These are phyloP conservation scores for Pollachius pollachius DNA, from an alignment of 2,113 vertebrate species.

Conservation along the genomic window DNA sequence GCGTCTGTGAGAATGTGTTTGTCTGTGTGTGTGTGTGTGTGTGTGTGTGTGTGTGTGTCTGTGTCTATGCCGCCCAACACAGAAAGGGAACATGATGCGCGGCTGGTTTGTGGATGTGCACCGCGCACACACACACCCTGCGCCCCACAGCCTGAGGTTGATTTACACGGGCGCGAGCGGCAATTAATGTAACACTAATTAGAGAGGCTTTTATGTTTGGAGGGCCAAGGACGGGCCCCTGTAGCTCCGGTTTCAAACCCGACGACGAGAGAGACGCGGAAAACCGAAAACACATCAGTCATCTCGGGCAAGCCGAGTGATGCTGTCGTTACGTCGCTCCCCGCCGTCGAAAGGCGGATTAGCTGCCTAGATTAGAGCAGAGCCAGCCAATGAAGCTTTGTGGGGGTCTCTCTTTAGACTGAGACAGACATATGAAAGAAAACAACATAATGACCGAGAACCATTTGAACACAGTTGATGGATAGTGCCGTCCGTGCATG, in stretches of 20 bases:
- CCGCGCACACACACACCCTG: not conserved
- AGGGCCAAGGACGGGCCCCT: constrained; percentile 43
- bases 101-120: not conserved
- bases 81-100: not conserved
- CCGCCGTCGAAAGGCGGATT: no score
- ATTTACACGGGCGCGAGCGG: constrained; percentile 56
- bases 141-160: constrained; percentile 40
- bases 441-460: no score
- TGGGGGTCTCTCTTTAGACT: no score
- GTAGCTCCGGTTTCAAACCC: constrained; percentile 25
- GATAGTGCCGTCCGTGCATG: no score
- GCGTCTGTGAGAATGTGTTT: not conserved
- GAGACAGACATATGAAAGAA: no score
- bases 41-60: constrained; percentile 21
- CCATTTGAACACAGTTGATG: no score
- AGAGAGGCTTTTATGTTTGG: constrained; percentile 56
- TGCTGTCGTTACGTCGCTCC: constrained; percentile 26
- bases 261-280: constrained; percentile 35
- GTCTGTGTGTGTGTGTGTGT: constrained; percentile 2
- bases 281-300: constrained; percentile 39
- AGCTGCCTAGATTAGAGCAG: no score
- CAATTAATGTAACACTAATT: constrained; percentile 67
- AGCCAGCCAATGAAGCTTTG: no score
- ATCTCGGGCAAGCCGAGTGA: constrained; percentile 43
- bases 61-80: constrained; percentile 9